Evolutionary conservation across 2,888 invertebrate genomes (phyloP).

Genomic region (Sesia apiformis): DNA sequence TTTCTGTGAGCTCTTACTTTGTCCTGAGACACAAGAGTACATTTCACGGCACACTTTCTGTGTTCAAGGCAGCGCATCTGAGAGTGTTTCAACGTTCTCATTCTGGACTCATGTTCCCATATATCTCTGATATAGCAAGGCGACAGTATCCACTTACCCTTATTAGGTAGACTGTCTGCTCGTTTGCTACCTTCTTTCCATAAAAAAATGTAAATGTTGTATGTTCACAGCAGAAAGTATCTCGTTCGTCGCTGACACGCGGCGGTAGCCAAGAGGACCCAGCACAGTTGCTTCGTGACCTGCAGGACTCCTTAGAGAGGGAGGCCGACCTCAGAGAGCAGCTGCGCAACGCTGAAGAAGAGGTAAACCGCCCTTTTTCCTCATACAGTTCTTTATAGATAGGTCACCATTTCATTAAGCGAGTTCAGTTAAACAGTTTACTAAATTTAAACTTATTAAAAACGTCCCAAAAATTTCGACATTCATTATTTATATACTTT

Average conservation of each 20-base stretch:
- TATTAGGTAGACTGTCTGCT: no score
- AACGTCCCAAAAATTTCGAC: neutral
- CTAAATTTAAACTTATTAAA: neutral
- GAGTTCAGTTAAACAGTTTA: neutral
- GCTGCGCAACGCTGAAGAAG: conserved; percentile 93
- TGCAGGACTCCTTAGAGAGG: conserved; percentile 93
- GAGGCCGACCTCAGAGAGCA: conserved; percentile 96
- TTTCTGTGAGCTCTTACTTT: no score
- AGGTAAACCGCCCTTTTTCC: conserved; percentile 68
- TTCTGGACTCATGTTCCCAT: no score
- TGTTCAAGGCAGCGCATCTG: no score
- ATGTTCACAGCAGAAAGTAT: conserved; percentile 73
- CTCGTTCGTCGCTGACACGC: conserved; percentile 82
- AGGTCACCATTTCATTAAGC: no score
- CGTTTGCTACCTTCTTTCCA: no score
- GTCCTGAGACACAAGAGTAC: no score
- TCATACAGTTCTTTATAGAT: no score
- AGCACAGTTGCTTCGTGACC: conserved; percentile 86
- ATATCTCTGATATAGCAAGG: no score
- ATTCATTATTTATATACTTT: neutral
- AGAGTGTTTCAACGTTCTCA: no score
- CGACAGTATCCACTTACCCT: no score
- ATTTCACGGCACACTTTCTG: no score
- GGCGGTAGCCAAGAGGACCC: conserved; percentile 89
- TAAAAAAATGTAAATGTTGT: neutral